Percentiles rank a stretch among this genome's conserved stretches.
Evolutionary conservation across 2,797 vertebrate genomes (phyloP).

Genomic region (Pangasius larnaudii): DNA sequence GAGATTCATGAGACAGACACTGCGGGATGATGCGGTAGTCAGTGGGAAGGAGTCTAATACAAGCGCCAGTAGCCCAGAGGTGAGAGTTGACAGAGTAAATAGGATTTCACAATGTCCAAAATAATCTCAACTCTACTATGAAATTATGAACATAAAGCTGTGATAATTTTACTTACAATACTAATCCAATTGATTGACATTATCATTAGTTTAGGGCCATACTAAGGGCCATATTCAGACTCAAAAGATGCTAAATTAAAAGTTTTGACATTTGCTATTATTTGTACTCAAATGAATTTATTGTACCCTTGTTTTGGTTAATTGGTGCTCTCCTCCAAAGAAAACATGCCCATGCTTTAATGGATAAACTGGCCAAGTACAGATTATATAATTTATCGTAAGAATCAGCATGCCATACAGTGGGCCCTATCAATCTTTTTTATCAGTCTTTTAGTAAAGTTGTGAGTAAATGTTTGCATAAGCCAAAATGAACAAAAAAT

Average conservation of each 20-base stretch:
- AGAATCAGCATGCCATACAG: not conserved
- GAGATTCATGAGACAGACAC: slow-evolving; percentile 84
- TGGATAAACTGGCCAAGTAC: not conserved
- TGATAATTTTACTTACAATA: not conserved
- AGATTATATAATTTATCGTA: not conserved
- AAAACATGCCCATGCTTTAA: not conserved
- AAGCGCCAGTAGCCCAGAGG: slow-evolving; percentile 79
- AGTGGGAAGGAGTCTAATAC: slow-evolving; percentile 73
- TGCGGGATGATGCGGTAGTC: slow-evolving; percentile 78
- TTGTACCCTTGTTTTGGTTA: not conserved
- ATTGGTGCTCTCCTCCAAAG: not conserved
- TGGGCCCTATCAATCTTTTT: not conserved
- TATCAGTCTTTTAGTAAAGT: not conserved
- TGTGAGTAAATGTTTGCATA: not conserved
- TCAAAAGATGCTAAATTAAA: not conserved
- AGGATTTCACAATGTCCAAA: not conserved
- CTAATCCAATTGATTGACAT: not conserved
- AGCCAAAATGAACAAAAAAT: not conserved
- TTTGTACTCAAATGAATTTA: not conserved
- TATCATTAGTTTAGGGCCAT: not conserved
- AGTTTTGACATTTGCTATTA: not conserved
- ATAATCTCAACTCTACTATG: not conserved
- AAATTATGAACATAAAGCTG: not conserved
- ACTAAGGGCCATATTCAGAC: not conserved
- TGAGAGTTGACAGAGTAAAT: slow-evolving; percentile 59